phyloP scores from a whole-genome alignment of 2,797 vertebrate genomes.

The Sebastes nivosus region DNA sequence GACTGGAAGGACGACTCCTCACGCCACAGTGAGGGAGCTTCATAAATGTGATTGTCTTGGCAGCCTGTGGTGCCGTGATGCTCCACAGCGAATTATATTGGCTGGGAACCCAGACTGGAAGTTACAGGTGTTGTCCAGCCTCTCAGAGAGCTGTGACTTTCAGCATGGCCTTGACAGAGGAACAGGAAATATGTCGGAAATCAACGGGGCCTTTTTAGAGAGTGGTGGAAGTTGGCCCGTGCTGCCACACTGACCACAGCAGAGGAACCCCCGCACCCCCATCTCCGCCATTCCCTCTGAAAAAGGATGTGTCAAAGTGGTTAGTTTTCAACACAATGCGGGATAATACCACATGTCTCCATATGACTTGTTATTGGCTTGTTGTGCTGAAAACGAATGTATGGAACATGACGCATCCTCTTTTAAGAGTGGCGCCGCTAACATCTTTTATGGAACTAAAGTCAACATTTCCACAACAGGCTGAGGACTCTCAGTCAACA shows the following conservation, averaged over 20 bases:
- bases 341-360: background rate
- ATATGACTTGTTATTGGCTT: background rate
- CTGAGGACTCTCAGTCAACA: background rate
- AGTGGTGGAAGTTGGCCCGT: background rate
- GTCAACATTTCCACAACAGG: conserved; percentile 30
- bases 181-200: conserved; percentile 73
- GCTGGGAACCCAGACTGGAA: conserved; percentile 57
- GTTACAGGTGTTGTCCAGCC: conserved; percentile 61
- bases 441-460: conserved; percentile 5
- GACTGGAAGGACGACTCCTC: background rate
- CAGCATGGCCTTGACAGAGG: conserved; percentile 59
- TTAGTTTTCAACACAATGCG: background rate
- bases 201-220: conserved; percentile 30
- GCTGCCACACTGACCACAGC: background rate
- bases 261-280: conserved; percentile 18
- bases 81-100: conserved; percentile 36
- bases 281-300: background rate
- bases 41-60: conserved; percentile 22
- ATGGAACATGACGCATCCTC: conserved; percentile 3
- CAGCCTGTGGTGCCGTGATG: conserved; percentile 11
- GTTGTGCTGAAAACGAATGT: background rate
- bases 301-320: conserved; percentile 6
- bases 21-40: conserved; percentile 21
- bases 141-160: conserved; percentile 66
- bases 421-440: background rate